Conservation (phyloP, 2,113 vertebrate species). For the Panthera uncia region DNA sequence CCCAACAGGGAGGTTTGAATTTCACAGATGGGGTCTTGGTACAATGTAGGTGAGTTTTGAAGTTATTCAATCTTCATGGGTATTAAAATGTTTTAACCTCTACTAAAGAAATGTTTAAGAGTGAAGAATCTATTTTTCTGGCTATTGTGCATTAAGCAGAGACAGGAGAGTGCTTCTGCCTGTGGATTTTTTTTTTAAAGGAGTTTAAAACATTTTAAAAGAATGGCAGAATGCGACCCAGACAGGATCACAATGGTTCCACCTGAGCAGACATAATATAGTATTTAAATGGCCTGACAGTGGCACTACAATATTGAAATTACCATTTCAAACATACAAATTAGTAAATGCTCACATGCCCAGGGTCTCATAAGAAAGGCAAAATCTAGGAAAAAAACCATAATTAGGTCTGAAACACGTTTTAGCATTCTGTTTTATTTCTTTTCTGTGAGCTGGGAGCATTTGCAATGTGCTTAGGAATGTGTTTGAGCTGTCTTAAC, state of each 20-base stretch:
- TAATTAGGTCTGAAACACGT: background rate
- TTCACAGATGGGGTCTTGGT: background rate
- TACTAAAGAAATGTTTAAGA: background rate
- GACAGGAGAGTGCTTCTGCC: background rate
- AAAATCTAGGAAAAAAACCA: background rate
- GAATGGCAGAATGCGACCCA: background rate
- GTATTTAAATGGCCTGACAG: background rate
- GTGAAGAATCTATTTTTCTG: background rate
- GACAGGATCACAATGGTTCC: background rate
- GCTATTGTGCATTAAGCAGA: background rate
- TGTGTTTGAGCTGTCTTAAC: background rate
- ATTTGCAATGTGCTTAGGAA: background rate
- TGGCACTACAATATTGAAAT: background rate
- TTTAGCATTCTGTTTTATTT: background rate
- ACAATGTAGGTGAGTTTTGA: slow-evolving; percentile 22
- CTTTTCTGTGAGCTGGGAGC: background rate
- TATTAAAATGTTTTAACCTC: background rate
- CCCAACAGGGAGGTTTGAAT: background rate
- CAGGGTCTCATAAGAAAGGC: background rate
- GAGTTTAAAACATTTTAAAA: slow-evolving; percentile 25
- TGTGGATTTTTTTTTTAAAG: background rate
- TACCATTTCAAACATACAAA: background rate
- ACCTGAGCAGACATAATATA: background rate
- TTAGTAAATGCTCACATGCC: background rate
- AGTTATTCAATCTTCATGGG: background rate